phyloP scores from a whole-genome alignment of 2,888 invertebrate genomes.

The Lamproptera curius region DNA sequence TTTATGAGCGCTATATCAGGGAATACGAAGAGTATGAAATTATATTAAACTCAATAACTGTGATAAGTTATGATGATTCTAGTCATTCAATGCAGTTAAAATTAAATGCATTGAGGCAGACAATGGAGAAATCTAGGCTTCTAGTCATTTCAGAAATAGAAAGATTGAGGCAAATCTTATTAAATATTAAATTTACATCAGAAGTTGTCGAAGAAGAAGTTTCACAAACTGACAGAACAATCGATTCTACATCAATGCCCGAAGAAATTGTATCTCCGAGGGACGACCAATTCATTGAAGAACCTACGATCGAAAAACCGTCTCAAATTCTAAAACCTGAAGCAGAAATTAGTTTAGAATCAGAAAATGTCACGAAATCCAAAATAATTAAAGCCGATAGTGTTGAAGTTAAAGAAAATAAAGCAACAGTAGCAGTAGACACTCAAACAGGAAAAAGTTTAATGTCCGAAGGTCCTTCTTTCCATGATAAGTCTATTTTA shows the following conservation, averaged over 20 bases:
- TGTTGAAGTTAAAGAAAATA: conserved; percentile 34
- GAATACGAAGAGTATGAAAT: conserved; percentile 70
- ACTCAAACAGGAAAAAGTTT: conserved; percentile 84
- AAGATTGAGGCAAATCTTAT: conserved; percentile 67
- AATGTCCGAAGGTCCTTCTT: conserved; percentile 57
- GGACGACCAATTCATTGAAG: conserved; percentile 38
- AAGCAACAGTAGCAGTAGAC: conserved; percentile 64
- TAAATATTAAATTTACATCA: conserved; percentile 51
- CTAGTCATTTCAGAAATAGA: conserved; percentile 80
- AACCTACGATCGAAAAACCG: conserved; percentile 18
- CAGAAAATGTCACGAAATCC: conserved; percentile 16
- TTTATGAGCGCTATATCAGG: conserved; percentile 65
- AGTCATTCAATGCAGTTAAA: conserved; percentile 76
- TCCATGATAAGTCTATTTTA: conserved; percentile 63
- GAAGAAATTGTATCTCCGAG: conserved; percentile 79
- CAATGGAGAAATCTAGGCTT: conserved; percentile 80
- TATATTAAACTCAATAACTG: conserved; percentile 62
- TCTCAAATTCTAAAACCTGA: conserved; percentile 1
- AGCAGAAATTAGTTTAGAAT: not conserved
- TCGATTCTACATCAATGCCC: conserved; percentile 85
- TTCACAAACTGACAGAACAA: conserved; percentile 79
- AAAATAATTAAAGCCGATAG: conserved; percentile 23
- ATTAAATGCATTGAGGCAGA: conserved; percentile 72
- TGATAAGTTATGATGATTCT: conserved; percentile 67
- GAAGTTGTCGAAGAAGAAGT: conserved; percentile 66